Percentiles rank a stretch among this genome's conserved stretches.
Evolutionary conservation across 2,888 invertebrate species (phyloP).

Genomic region (Acanthosepion lycidas): DNA sequence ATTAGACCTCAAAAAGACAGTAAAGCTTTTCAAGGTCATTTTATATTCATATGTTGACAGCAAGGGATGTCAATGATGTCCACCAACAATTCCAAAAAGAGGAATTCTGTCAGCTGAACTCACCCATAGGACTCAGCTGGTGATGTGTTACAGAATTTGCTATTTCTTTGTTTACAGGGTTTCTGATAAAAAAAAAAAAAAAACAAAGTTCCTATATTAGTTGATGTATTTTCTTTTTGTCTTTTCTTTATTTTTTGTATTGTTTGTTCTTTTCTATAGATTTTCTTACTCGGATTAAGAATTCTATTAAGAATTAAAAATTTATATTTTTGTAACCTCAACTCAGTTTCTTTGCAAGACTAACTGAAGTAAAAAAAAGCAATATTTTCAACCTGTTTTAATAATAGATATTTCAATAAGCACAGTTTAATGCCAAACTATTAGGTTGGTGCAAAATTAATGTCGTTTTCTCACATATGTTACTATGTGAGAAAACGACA

Average conservation of each 20-base stretch:
- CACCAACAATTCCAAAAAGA: neutral
- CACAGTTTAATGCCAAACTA: too few species aligned
- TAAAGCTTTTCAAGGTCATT: neutral
- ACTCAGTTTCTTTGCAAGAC: too few species aligned
- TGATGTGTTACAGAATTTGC: neutral
- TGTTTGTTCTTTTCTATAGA: neutral
- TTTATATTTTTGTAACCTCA: too few species aligned
- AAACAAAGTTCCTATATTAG: constrained; percentile 18
- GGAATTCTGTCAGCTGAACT: neutral
- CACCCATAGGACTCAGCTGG: neutral
- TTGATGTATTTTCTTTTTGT: neutral
- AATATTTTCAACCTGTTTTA: too few species aligned
- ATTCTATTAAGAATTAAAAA: too few species aligned
- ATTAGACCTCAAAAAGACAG: neutral
- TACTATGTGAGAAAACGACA: too few species aligned
- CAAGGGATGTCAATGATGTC: neutral
- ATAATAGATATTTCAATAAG: too few species aligned
- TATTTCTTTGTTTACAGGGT: neutral
- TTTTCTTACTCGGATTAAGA: neutral
- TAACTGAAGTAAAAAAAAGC: too few species aligned
- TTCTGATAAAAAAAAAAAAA: constrained; percentile 33
- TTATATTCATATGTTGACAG: constrained; percentile 9
- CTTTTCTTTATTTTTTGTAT: neutral
- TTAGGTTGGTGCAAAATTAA: too few species aligned
- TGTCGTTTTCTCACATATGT: too few species aligned